phyloP scores from a whole-genome alignment of 1,140 invertebrate species.

The Macrocentrus cingulum region DNA sequence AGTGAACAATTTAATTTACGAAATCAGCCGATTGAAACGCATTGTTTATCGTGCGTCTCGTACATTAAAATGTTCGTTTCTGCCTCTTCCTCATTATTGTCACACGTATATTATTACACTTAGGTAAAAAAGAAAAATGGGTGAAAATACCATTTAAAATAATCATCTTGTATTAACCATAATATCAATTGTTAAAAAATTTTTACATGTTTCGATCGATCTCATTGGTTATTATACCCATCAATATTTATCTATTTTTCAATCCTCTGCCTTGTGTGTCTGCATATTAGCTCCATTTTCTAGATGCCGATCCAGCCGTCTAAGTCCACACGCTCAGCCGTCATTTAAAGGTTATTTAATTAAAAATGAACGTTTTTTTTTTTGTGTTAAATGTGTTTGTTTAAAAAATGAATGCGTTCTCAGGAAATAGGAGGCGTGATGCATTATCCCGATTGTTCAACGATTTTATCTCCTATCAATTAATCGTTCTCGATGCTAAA shows the following conservation, averaged over 20 bases:
- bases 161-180: slow-evolving; percentile 5
- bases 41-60: background rate
- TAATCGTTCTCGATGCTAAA: background rate
- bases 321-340: background rate
- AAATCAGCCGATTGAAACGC: background rate
- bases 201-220: background rate
- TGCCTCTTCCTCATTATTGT: slow-evolving; percentile 5
- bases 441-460: slow-evolving; percentile 1
- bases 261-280: background rate
- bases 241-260: background rate
- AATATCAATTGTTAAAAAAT: slow-evolving; percentile 12
- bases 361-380: background rate
- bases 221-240: background rate
- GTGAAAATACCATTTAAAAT: slow-evolving; percentile 1
- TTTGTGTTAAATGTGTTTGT: background rate
- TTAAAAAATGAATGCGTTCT: slow-evolving; percentile 17
- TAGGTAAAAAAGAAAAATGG: background rate
- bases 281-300: slow-evolving; percentile 17
- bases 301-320: slow-evolving; percentile 15
- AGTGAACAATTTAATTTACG: background rate
- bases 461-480: too few relatives aligned
- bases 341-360: background rate
- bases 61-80: background rate
- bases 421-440: slow-evolving; percentile 18
- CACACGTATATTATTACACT: slow-evolving; percentile 11